Evolutionary conservation across 2,797 vertebrate genomes (phyloP), one percentile per base, ranked within the genome.

Genomic region (Odontamblyopus rebecca): DNA sequence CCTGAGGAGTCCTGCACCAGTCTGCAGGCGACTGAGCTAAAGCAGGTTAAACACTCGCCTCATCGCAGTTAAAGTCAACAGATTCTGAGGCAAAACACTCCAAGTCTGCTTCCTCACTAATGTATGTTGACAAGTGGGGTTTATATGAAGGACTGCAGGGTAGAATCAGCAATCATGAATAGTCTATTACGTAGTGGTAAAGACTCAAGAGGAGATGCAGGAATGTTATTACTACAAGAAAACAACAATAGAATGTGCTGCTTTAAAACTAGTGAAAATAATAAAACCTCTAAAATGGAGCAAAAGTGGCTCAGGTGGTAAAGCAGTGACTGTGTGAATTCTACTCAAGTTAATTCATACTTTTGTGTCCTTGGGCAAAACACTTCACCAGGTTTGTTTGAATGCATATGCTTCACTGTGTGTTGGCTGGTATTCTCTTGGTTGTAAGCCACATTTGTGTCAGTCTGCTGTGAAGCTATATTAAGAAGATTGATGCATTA

Each of bases 1-100:
- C 77, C 80, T 86, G 41, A 59, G 80, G 87, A 82, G 57, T 75
- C 72, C 70, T 71, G 60, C 38, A 53, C 62, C 71, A 69, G 72
- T 82, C 75, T 85, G 67, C 72, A 50, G 84, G 57, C 44, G 70
- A 73, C 82, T 77, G 59, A 85, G 75, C 64, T 77, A 48, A 81
- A 82, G 67, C 68, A 74, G 74, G 72, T 83, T 84, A 82, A 72
- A 75, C 73, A 62, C 65, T 57, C 1, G 41, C 29, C 70, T 75
- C 61, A 78, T 84, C 61, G 70, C 61, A 29, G 65, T 75, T 79
- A 78, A 76, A 83, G 78, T 81, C 68, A 79, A 67, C 75, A 27
- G 75, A 77, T 76, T 82, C 77, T 76, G 38, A 75, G 69, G 51
- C 64, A 73, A 75, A 78, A 69, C 35, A 26, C 61, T 62, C 61